These are phyloP conservation scores for Pongo abelii DNA, from an alignment of 2,113 vertebrate species.

Conservation along the genomic window DNA sequence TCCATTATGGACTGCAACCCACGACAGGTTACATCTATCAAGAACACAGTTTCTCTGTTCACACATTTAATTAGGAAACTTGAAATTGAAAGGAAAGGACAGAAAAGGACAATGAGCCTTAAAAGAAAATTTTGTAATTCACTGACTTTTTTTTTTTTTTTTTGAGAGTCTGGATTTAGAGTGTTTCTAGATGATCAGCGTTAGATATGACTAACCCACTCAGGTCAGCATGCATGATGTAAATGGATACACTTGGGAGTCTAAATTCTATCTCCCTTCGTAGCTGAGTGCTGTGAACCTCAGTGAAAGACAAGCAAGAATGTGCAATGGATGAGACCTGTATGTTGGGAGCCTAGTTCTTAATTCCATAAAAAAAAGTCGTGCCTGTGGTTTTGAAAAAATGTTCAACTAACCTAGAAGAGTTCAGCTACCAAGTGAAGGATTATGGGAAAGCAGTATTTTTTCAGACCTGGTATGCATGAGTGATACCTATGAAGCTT, in stretches of 20 bases:
- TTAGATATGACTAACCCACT: neutral
- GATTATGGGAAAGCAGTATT: neutral
- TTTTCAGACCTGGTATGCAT: neutral
- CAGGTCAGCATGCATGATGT: neutral
- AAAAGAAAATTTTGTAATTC: conserved; percentile 17
- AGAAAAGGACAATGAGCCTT: conserved; percentile 5
- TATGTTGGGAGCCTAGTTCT: neutral
- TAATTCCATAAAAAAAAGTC: neutral
- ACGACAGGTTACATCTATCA: conserved; percentile 63
- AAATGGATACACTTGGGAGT: neutral
- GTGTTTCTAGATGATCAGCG: neutral
- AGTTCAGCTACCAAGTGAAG: neutral
- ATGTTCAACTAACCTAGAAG: conserved; percentile 17
- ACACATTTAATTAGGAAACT: conserved; percentile 68
- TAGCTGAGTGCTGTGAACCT: neutral
- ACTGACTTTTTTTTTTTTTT: neutral
- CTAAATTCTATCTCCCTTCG: neutral
- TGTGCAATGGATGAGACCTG: neutral
- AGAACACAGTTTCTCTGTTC: conserved; percentile 59
- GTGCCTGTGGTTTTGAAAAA: conserved; percentile 1
- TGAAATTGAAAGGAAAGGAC: conserved; percentile 59
- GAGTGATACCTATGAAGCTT: neutral
- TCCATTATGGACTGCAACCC: conserved; percentile 44
- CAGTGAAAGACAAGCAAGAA: neutral
- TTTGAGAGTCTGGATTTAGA: neutral